Evolutionary conservation across 2,888 invertebrate species (phyloP), one percentile per base, ranked within the genome.

Genomic region (Diabrotica balteata): DNA sequence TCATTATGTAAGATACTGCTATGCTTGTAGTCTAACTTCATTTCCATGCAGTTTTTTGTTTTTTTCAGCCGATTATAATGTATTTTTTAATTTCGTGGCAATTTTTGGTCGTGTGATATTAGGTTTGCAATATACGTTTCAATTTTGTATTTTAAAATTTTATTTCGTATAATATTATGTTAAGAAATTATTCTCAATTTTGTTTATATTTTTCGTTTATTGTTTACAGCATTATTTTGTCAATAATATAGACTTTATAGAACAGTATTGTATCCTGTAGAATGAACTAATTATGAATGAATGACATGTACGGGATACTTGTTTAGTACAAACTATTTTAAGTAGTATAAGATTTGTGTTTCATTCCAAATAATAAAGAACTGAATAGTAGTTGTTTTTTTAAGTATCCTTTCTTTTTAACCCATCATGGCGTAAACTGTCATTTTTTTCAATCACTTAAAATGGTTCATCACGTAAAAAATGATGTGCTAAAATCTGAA

Each of bases 261-360:
- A 8, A 59, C 44, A 61, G 51, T 53, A 53, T 51, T 61, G 61
- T 61, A 44, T 44, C 9, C 45, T 63, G 7, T 54, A 62, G 44
- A 50, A 49, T 1, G 17, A 59, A 22, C 49, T 49, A 49, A 59
- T 54, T 54, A 17, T 32, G 54, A 7, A 58, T 10, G 44, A 47
- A 50, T 59, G 49, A 32, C 11, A 54, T 44, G 10, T 59, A 44
- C 17, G n/a, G 42, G 51, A 63, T 63, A 63, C 17, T 50, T 44
- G 11, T 63, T 57, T 51, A 63, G 63, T 63, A 63, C 63, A 63
- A 63, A 63, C 63, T 63, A 63, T 63, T 63, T 49, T 63, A 63
- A 57, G 55, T 44, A 55, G 45, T 62, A 43, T 55, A 45, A 57
- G 55, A 57, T 17, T 57, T 57, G 17, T 45, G 45, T 45, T 45